Conservation (phyloP, 2,113 vertebrate genomes). For the Hassar affinis region DNA sequence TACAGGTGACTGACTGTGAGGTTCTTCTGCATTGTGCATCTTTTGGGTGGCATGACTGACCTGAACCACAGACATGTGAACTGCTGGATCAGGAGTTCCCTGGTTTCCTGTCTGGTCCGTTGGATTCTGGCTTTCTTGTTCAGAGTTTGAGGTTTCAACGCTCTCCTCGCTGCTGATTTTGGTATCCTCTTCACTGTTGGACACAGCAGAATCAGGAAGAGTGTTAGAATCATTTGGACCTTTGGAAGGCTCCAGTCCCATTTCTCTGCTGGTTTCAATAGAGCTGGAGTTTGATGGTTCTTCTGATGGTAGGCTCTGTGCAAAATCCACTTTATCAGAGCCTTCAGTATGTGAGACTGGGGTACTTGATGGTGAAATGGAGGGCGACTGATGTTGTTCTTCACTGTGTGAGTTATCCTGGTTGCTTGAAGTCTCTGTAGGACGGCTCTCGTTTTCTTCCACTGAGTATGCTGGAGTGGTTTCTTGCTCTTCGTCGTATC, state of each 20-base stretch:
- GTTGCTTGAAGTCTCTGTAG: neutral
- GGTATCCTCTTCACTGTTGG: neutral
- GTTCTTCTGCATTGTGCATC: neutral
- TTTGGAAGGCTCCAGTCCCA: neutral
- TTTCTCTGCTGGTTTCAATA: conserved; percentile 20
- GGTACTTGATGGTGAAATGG: conserved; percentile 11
- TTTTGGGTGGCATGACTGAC: neutral
- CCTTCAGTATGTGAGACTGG: neutral
- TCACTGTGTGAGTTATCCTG: conserved; percentile 12
- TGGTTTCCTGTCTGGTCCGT: neutral
- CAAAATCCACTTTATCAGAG: neutral
- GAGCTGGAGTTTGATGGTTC: conserved; percentile 18
- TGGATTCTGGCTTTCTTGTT: conserved; percentile 6
- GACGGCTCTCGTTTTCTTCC: neutral
- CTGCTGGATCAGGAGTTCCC: neutral
- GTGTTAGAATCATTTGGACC: neutral
- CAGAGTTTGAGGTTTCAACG: conserved; percentile 2
- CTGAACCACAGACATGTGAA: conserved; percentile 1
- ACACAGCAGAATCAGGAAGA: neutral
- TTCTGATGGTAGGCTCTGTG: neutral
- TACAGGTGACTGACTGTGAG: neutral
- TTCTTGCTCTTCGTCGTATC: neutral
- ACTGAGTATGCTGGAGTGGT: conserved; percentile 15
- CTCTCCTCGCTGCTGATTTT: conserved; percentile 30
- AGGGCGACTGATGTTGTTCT: neutral